Base-by-base conservation (phyloP, 2,113 vertebrate genomes). In the Rhinolophus sinicus region DNA sequence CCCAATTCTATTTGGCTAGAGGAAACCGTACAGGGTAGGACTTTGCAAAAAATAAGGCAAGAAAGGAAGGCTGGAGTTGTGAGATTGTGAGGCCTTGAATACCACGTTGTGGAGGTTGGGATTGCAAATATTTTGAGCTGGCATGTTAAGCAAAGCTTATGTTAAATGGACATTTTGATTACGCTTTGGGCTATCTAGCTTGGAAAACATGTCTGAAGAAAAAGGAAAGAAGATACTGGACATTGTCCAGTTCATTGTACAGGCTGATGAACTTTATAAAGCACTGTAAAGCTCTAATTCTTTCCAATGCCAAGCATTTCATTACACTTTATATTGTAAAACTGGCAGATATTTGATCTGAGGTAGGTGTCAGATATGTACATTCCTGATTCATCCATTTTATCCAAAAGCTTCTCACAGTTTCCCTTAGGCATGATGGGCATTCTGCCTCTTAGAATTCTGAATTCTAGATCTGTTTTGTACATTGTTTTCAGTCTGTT, bases 51-150 rank as follows among this genome's bases (percentile, higher is more conserved):
- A 47, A 26, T 40, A 44, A 91, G 11, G 15, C 77, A 78, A 40
- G 44, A 69, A 69, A 93, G 5, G n/a, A 77, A 60, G 21, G 24
- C 18, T 84, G 11, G 4, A 33, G 24, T 50, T 28, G 24, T 50
- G 24, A 86, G 13, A n/a, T 21, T 72, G 9, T 70, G 60, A 88
- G 28, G 4, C 10, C 62, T 92, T 62, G 35, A 94, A 35, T 21
- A 54, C 26, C 62, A 44, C 70, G 56, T 11, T 64, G 28, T 38
- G 4, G 44, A 85, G 50, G 22, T 4, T 56, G 35, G 38, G 10
- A 14, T 89, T 96, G 58, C 69, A 83, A 84, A 47, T 90, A 78
- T 26, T 96, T 92, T 87, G 50, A 94, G 38, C 26, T 58, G 11
- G 7, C 21, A 9, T 72, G 16, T 67, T 44, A 67, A 84, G 19